Conservation (phyloP, 2,797 vertebrate genomes). For the Pitangus sulphuratus region DNA sequence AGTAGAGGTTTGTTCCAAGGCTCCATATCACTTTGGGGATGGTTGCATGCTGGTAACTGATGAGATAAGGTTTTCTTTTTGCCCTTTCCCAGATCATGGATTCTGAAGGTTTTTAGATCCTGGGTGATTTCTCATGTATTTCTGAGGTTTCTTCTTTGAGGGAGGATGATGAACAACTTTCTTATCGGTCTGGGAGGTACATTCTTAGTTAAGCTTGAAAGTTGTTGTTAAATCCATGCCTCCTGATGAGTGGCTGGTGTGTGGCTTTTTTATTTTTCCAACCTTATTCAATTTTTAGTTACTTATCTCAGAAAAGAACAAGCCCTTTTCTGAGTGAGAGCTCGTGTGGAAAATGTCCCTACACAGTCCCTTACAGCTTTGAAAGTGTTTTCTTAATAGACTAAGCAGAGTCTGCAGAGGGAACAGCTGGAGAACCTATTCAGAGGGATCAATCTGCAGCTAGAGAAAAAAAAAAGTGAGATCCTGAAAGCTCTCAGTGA, state of each 20-base stretch:
- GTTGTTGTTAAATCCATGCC: not conserved
- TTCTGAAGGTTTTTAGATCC: not conserved
- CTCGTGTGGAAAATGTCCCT: not conserved
- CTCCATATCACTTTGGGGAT: not conserved
- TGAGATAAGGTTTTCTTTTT: not conserved
- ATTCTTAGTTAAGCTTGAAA: not conserved
- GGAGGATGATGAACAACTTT: not conserved
- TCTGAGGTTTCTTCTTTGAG: not conserved
- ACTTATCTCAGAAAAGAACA: not conserved
- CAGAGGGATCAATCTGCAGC: not conserved
- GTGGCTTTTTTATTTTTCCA: not conserved
- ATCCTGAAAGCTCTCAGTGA: not conserved
- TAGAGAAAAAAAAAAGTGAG: not conserved
- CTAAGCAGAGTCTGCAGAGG: not conserved
- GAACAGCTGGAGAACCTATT: not conserved
- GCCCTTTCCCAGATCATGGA: not conserved
- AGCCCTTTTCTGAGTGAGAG: not conserved
- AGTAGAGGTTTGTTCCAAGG: conserved; percentile 32
- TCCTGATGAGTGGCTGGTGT: not conserved
- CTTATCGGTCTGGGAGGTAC: not conserved
- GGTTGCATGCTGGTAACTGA: not conserved
- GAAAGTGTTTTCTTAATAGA: conserved; percentile 21
- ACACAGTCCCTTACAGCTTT: not conserved
- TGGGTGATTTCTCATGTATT: not conserved
- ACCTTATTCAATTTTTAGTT: not conserved